phyloP scores from a whole-genome alignment of 2,797 vertebrate species.

The Labeo calbasu region DNA sequence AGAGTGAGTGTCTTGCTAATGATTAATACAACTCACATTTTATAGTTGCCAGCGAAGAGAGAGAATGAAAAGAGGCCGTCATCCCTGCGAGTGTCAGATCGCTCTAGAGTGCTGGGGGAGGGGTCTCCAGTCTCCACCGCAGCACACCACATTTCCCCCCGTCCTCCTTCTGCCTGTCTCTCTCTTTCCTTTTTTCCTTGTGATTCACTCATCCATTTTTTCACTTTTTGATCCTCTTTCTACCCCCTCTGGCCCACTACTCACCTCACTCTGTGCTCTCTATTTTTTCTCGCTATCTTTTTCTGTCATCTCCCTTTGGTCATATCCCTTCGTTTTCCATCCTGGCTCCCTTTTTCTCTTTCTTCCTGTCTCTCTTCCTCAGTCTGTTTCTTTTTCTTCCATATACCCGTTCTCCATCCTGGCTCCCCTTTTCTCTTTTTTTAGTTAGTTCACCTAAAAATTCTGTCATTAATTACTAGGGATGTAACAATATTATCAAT shows the following conservation, averaged over 20 bases:
- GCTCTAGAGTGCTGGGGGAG: slow-evolving; percentile 39
- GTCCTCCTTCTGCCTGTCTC: slow-evolving; percentile 8
- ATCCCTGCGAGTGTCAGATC: slow-evolving; percentile 38
- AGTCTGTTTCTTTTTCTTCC: too few relatives aligned
- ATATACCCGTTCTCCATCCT: too few relatives aligned
- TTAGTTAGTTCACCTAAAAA: too few relatives aligned
- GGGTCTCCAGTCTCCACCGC: slow-evolving; percentile 37
- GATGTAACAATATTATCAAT: too few relatives aligned
- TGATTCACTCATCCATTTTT: neutral
- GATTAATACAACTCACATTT: slow-evolving; percentile 54
- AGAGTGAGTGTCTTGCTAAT: slow-evolving; percentile 37
- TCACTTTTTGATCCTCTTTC: slow-evolving; percentile 24
- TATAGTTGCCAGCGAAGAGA: slow-evolving; percentile 46
- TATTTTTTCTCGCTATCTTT: neutral
- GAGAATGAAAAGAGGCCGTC: slow-evolving; percentile 56
- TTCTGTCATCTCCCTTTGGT: neutral
- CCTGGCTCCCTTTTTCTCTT: neutral
- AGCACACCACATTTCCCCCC: slow-evolving; percentile 24
- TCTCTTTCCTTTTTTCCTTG: neutral
- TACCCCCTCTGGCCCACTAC: slow-evolving; percentile 17
- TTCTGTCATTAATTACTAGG: too few relatives aligned
- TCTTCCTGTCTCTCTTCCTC: too few relatives aligned
- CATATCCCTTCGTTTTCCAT: neutral
- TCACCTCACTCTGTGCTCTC: neutral
- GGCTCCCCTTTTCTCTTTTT: too few relatives aligned